Conservation (phyloP, 2,113 vertebrate species). For the Cynoglossus semilaevis region DNA sequence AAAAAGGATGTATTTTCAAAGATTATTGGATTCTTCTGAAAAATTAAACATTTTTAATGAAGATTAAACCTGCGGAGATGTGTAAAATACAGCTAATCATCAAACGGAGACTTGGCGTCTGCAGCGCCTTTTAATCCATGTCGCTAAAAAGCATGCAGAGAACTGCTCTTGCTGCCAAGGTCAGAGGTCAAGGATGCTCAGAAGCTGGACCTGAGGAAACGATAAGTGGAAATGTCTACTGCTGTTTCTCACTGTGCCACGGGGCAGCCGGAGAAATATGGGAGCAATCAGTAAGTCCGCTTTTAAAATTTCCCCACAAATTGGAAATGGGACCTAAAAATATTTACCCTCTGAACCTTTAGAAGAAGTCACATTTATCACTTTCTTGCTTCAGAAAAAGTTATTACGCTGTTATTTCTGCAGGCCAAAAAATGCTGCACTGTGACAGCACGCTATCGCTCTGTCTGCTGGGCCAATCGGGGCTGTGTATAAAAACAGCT, state of each 20-base stretch:
- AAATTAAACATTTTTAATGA: background rate
- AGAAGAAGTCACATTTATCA: constrained; percentile 2
- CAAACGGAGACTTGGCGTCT: background rate
- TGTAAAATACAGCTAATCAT: background rate
- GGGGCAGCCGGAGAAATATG: constrained; percentile 3
- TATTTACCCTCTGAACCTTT: constrained; percentile 12
- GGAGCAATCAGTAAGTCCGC: constrained; percentile 4
- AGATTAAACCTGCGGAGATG: background rate
- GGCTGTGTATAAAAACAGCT: background rate
- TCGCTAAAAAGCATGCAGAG: background rate
- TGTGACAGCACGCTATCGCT: background rate
- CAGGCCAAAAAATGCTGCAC: background rate
- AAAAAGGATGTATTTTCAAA: no score
- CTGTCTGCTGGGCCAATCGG: background rate
- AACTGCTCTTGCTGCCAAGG: background rate
- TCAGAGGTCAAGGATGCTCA: constrained; percentile 22
- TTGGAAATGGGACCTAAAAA: constrained; percentile 25
- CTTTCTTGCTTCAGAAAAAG: constrained; percentile 2
- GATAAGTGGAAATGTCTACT: constrained; percentile 17
- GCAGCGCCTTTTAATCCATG: background rate
- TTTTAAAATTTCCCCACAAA: constrained; percentile 29
- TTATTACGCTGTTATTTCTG: background rate
- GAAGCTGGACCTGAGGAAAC: constrained; percentile 19
- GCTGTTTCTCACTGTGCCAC: constrained; percentile 6
- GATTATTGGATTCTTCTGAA: no score